These are phyloP conservation scores for Frankliniella intonsa DNA, from an alignment of 2,888 invertebrate species.

Conservation along the genomic window DNA sequence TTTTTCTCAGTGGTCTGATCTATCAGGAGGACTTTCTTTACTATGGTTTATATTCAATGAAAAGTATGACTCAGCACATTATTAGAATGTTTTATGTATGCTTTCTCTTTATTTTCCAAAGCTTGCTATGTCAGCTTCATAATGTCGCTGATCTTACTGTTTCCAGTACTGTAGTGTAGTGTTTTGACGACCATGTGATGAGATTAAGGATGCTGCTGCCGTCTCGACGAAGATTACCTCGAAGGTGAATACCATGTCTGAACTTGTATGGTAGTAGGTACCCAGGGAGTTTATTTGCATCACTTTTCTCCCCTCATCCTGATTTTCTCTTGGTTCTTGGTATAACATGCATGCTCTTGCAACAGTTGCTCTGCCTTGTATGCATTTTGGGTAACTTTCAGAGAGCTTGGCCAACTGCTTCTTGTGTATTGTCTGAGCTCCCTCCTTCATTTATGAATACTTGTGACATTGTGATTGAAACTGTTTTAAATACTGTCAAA, in stretches of 20 bases:
- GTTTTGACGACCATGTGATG: conserved; percentile 9
- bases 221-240: neutral
- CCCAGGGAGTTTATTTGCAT: neutral
- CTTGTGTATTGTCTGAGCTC: neutral
- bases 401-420: neutral
- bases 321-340: neutral
- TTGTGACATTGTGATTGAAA: neutral
- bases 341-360: neutral
- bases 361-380: neutral
- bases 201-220: conserved; percentile 4
- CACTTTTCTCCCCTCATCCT: neutral
- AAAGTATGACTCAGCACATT: too few relatives aligned
- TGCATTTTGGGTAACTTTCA: too few relatives aligned
- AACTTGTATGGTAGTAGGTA: too few relatives aligned
- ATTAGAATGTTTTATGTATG: neutral
- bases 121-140: conserved; percentile 3
- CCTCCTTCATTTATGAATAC: neutral
- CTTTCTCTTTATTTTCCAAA: neutral
- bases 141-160: conserved; percentile 5
- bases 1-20: too few relatives aligned
- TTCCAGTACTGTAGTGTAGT: conserved; percentile 15
- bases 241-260: neutral
- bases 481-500: neutral
- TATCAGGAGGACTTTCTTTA: too few relatives aligned
- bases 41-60: too few relatives aligned